Conservation (phyloP, 2,797 vertebrate genomes). For the Sarcophilus harrisii region DNA sequence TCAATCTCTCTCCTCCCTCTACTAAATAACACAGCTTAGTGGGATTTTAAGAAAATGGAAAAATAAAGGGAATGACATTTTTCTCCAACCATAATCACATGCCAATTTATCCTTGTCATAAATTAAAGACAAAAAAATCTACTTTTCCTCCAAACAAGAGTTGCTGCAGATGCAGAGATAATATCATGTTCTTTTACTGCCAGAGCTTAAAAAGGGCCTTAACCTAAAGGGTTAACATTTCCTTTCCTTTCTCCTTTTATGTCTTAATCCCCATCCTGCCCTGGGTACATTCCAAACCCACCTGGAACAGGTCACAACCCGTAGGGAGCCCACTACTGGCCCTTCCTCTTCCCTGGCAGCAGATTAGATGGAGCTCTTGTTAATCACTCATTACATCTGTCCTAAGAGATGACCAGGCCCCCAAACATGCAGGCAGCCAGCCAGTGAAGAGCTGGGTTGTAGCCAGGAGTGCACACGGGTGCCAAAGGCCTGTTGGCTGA, state of each 20-base stretch:
- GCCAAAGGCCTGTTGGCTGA: constrained; percentile 10
- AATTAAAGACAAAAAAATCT: constrained; percentile 55
- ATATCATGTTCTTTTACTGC: constrained; percentile 46
- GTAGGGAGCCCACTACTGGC: constrained; percentile 59
- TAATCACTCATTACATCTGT: constrained; percentile 75
- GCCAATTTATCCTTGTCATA: constrained; percentile 22
- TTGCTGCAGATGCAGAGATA: constrained; percentile 21
- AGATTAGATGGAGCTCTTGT: constrained; percentile 77
- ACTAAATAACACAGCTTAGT: neutral
- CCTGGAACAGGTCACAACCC: constrained; percentile 78
- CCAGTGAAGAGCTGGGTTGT: neutral
- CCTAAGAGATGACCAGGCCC: constrained; percentile 68
- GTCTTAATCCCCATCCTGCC: constrained; percentile 73
- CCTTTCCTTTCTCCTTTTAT: constrained; percentile 79
- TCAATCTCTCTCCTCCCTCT: neutral
- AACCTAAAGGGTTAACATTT: constrained; percentile 77
- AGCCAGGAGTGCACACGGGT: neutral
- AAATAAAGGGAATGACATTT: neutral
- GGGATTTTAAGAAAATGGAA: constrained; percentile 27
- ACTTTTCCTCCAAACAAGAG: constrained; percentile 19
- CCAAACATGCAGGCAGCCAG: constrained; percentile 64
- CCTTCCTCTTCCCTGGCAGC: constrained; percentile 79
- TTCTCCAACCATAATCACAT: neutral
- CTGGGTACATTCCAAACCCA: constrained; percentile 79
- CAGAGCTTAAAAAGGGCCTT: constrained; percentile 25